phyloP scores from a whole-genome alignment of 1,140 invertebrate genomes.

The Telenomus remus region DNA sequence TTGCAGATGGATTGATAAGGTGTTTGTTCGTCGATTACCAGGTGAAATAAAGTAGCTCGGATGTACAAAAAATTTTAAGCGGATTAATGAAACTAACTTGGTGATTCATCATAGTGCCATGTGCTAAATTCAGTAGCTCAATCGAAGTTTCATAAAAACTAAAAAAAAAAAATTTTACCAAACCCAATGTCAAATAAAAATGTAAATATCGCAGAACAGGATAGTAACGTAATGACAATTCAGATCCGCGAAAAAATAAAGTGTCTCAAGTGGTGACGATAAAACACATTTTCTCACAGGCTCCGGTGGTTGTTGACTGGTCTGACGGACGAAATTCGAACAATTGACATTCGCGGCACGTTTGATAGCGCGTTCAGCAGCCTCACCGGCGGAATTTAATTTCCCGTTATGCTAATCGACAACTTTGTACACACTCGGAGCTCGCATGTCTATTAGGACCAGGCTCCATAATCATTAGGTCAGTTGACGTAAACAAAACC shows the following conservation, averaged over 20 bases:
- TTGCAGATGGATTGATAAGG: too few relatives aligned
- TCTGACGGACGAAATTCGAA: slow-evolving; percentile 15
- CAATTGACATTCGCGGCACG: slow-evolving; percentile 50
- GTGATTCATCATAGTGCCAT: too few relatives aligned
- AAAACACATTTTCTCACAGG: slow-evolving; percentile 53
- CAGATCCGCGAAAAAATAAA: slow-evolving; percentile 32
- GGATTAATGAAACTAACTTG: too few relatives aligned
- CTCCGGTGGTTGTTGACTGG: slow-evolving; percentile 12
- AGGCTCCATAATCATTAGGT: slow-evolving; percentile 48
- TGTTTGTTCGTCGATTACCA: too few relatives aligned
- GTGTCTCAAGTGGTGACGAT: slow-evolving; percentile 39
- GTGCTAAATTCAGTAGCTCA: too few relatives aligned
- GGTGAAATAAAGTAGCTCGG: too few relatives aligned
- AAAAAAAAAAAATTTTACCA: too few relatives aligned
- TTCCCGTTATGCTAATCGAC: slow-evolving; percentile 53
- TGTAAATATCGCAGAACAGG: slow-evolving; percentile 33
- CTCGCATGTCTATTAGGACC: slow-evolving; percentile 16
- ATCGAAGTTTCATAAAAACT: too few relatives aligned
- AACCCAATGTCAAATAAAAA: not conserved
- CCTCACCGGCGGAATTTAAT: slow-evolving; percentile 49
- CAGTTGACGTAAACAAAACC: slow-evolving; percentile 46
- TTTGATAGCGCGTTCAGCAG: slow-evolving; percentile 47
- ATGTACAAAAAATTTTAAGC: too few relatives aligned
- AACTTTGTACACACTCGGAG: slow-evolving; percentile 17
- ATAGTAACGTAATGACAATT: slow-evolving; percentile 19